Percentiles rank a stretch among this genome's conserved stretches.
Evolutionary conservation across 1,140 invertebrate genomes (phyloP).

Genomic region (Drosophila nannoptera): DNA sequence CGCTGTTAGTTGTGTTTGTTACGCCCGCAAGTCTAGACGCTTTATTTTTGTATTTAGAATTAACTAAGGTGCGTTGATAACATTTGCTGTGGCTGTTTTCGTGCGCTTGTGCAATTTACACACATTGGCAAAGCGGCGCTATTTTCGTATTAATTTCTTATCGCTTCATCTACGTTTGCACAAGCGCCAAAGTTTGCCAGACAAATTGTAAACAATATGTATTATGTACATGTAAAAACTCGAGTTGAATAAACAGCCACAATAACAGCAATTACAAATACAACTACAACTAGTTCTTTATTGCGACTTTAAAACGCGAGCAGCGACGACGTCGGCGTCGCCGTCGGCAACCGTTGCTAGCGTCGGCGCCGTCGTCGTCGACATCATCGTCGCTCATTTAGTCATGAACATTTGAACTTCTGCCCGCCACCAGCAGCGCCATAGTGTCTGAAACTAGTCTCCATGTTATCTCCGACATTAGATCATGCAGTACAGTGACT

Average conservation of each 20-base stretch:
- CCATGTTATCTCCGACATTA: constrained; percentile 22
- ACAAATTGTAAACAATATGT: constrained; percentile 69
- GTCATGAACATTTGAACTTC: constrained; percentile 66
- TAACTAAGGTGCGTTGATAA: constrained; percentile 67
- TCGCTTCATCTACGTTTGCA: constrained; percentile 49
- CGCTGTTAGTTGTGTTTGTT: constrained; percentile 41
- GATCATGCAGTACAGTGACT: neutral
- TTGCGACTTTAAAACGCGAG: constrained; percentile 62
- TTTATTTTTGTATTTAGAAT: constrained; percentile 12
- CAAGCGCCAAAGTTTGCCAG: constrained; percentile 42
- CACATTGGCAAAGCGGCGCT: constrained; percentile 20
- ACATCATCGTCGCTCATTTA: constrained; percentile 28
- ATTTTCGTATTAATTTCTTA: constrained; percentile 48
- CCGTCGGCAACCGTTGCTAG: neutral
- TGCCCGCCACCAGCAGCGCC: constrained; percentile 32
- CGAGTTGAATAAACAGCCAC: constrained; percentile 42
- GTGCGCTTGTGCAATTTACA: constrained; percentile 54
- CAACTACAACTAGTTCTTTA: constrained; percentile 50
- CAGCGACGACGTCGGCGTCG: constrained; percentile 14
- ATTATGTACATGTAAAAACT: constrained; percentile 42
- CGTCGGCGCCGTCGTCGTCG: constrained; percentile 3
- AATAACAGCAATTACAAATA: constrained; percentile 21
- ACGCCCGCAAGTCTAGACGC: constrained; percentile 70
- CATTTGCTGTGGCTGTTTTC: constrained; percentile 22
- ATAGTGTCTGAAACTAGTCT: constrained; percentile 27